phyloP scores from a whole-genome alignment of 2,113 vertebrate species.

The Talpa occidentalis region DNA sequence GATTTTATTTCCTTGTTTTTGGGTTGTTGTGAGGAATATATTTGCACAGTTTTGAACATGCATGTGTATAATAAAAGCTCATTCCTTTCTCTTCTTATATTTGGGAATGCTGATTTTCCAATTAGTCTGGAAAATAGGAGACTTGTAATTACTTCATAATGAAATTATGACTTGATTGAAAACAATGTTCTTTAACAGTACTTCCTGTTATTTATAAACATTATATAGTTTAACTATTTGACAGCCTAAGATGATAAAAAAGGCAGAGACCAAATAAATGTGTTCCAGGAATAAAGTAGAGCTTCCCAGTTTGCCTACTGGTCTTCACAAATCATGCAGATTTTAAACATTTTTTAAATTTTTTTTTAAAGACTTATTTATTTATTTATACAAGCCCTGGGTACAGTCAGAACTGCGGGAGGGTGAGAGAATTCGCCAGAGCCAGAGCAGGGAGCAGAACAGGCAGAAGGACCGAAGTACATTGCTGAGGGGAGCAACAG shows the following conservation, averaged over 20 bases:
- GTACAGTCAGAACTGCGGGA: too few species aligned
- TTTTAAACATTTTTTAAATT: not conserved
- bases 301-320: too few species aligned
- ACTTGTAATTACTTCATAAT: not conserved
- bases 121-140: not conserved
- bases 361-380: too few species aligned
- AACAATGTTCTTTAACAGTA: not conserved
- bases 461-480: too few species aligned
- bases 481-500: too few species aligned
- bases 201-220: not conserved
- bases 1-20: not conserved
- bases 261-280: not conserved
- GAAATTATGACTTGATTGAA: not conserved
- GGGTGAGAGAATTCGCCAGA: too few species aligned
- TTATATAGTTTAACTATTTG: not conserved
- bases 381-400: too few species aligned
- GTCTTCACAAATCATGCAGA: not conserved
- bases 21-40: not conserved
- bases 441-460: too few species aligned
- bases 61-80: not conserved
- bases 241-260: not conserved
- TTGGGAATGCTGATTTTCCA: conserved; percentile 28
- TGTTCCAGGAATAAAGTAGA: not conserved
- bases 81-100: not conserved
- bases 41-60: not conserved